Percentiles rank a stretch among this genome's conserved stretches.
Evolutionary conservation across 2,888 invertebrate species (phyloP).

Genomic region (Smittia aterrima): DNA sequence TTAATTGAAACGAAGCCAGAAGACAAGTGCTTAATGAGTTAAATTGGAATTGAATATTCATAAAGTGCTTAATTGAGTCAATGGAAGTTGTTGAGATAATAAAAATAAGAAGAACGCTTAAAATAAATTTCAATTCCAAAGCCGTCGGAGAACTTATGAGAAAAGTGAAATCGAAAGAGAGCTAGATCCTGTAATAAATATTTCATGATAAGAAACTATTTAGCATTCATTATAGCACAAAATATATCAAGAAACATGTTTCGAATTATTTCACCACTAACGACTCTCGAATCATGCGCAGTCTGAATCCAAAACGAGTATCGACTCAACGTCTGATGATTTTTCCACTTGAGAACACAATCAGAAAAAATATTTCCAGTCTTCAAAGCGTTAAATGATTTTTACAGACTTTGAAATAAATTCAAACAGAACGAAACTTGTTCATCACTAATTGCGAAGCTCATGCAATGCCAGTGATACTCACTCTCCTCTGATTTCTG

Average conservation of each 20-base stretch:
- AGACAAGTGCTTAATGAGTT: not conserved
- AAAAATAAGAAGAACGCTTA: too few relatives aligned
- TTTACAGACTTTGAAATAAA: not conserved
- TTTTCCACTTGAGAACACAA: not conserved
- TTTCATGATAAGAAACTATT: constrained; percentile 2
- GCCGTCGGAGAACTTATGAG: not conserved
- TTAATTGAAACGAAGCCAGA: not conserved
- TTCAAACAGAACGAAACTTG: not conserved
- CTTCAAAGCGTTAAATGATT: not conserved
- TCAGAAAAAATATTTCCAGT: not conserved
- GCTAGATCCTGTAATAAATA: not conserved
- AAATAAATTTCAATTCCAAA: not conserved
- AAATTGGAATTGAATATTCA: not conserved
- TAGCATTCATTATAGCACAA: not conserved
- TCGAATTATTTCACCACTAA: not conserved
- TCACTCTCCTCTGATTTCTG: not conserved
- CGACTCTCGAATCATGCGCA: not conserved
- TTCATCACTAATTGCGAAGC: not conserved
- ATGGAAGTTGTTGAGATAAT: not conserved
- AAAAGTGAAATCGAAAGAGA: not conserved
- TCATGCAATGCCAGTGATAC: not conserved
- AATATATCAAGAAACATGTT: not conserved
- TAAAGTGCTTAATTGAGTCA: not conserved
- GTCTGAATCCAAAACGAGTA: not conserved
- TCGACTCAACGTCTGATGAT: too few relatives aligned